Evolutionary conservation across 2,113 vertebrate species (phyloP), one percentile per base, ranked within the genome.

Genomic region (Megaceryle torquata): DNA sequence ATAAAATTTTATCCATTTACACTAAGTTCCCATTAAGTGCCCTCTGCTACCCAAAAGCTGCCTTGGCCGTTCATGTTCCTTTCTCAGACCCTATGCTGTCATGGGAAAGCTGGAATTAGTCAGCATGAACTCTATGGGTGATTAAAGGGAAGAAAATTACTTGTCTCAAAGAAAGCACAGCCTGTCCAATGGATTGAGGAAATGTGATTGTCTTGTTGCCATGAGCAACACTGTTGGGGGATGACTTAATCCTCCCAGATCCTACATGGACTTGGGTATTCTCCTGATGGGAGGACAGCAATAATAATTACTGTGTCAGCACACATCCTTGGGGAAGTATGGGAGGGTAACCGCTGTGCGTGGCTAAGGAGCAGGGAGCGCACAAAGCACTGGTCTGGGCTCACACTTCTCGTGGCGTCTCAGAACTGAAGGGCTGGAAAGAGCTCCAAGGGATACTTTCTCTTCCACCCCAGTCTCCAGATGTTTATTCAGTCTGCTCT

Each of bases 191-290:
- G 89, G 88, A 95, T 84, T 82, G 91, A 95, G 63, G 84, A 93
- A 94, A 94, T 80, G 86, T 85, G 95, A 95, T 94, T 93, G 92
- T 85, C 88, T 96, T 87, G 93, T 96, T 97, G 96, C 96, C 91
- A 95, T 80, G 91, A 95, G 96, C 93, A 95, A 96, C 93, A 69
- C 88, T 86, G 83, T 69, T 96, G 83, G 86, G 88, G 77, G 94
- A 96, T 94, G 91, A 97, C 74, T 95, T 96, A 97, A 97, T 96
- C 92, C 95, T 95, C 84, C 93, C 69, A 91, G 67, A 95, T 95
- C 92, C 86, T 85, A 94, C 86, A 88, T 6, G 80, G 95, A 61
- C 88, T 93, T 76, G 80, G 95, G 92, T 86, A 91, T 81, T 90
- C 76, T 96, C 92, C 92, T 53, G 13, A 92, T 71, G 80, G 90